These are phyloP conservation scores for Poeciliopsis infans DNA, from an alignment of 2,797 vertebrate genomes.

Conservation along the genomic window DNA sequence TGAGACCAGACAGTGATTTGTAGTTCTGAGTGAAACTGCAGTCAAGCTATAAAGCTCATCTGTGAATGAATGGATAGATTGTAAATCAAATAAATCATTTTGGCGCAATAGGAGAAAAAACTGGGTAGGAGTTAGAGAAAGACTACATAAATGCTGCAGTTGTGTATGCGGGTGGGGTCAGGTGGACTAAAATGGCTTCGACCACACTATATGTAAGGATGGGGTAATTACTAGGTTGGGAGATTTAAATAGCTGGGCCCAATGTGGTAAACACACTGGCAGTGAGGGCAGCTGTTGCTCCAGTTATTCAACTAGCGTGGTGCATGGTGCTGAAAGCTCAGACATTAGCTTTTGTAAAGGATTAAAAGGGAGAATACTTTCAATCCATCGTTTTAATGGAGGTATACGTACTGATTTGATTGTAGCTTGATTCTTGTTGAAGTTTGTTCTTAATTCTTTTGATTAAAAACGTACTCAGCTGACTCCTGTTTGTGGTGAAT, in stretches of 20 bases:
- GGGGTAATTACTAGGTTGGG: slow-evolving; percentile 75
- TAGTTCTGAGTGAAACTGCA: slow-evolving; percentile 27
- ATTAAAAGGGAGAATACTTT: not conserved
- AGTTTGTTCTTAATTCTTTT: not conserved
- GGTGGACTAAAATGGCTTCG: slow-evolving; percentile 70
- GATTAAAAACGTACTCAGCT: not conserved
- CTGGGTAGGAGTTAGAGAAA: slow-evolving; percentile 7
- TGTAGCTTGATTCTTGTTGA: not conserved
- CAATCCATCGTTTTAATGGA: not conserved
- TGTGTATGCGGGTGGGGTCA: slow-evolving; percentile 73
- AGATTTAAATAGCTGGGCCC: slow-evolving; percentile 75
- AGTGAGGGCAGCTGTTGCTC: slow-evolving; percentile 59
- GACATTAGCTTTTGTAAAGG: slow-evolving; percentile 47
- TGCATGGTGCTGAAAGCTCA: slow-evolving; percentile 39
- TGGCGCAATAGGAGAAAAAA: slow-evolving; percentile 13
- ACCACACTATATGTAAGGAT: slow-evolving; percentile 78
- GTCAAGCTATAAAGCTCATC: slow-evolving; percentile 9
- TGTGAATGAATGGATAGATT: slow-evolving; percentile 8
- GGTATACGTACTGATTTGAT: not conserved
- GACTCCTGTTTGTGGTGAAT: not conserved
- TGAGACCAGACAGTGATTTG: slow-evolving; percentile 49
- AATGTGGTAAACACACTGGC: slow-evolving; percentile 75
- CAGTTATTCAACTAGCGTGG: slow-evolving; percentile 35
- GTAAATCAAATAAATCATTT: slow-evolving; percentile 4
- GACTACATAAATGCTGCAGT: slow-evolving; percentile 29